Percentiles rank a stretch among this genome's conserved stretches.
Evolutionary conservation across 2,113 vertebrate species (phyloP).

Genomic region (Agelaius tricolor): DNA sequence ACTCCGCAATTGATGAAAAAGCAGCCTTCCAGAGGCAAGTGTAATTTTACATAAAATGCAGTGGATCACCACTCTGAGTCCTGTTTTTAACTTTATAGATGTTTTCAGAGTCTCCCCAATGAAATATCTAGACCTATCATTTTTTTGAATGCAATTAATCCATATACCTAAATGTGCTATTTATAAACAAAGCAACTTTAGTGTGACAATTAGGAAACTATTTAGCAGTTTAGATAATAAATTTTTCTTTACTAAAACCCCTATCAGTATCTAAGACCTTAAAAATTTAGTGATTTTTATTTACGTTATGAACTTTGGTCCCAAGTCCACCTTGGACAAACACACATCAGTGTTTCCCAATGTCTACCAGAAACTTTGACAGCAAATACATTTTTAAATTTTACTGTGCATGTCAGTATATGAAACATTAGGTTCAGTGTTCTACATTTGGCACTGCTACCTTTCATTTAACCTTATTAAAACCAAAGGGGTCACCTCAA

Average conservation of each 20-base stretch:
- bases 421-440: not conserved
- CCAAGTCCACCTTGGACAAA: not conserved
- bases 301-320: fast-evolving
- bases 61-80: not conserved
- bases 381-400: not conserved
- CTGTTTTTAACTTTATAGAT: not conserved
- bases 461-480: not conserved
- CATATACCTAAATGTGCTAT: not conserved
- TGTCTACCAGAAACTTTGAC: not conserved
- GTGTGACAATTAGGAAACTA: not conserved
- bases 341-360: not conserved
- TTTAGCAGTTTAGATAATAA: not conserved
- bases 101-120: not conserved
- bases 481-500: not conserved
- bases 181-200: not conserved
- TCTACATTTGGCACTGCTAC: not conserved
- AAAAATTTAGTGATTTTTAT: not conserved
- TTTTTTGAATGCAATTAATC: not conserved
- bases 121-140: not conserved
- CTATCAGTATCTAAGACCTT: not conserved
- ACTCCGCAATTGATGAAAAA: not conserved
- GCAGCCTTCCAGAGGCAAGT: fast-evolving
- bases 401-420: fast-evolving
- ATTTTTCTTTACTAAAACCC: not conserved
- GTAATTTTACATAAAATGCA: not conserved